Percentiles rank a stretch among this genome's conserved stretches.
phyloP scores from a whole-genome alignment of 2,113 vertebrate genomes.

The Turnix velox region DNA sequence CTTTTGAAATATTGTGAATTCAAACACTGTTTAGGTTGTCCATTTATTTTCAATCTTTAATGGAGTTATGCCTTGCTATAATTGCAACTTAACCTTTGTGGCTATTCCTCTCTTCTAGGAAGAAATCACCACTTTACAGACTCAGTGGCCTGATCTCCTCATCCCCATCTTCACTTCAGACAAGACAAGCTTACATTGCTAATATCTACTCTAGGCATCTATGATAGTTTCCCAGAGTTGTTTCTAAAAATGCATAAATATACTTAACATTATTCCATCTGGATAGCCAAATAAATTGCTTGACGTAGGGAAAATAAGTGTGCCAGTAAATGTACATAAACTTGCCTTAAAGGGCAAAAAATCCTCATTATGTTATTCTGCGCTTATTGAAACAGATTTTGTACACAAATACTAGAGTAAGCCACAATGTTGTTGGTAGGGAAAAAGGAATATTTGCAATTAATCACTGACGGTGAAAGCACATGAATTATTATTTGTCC shows the following conservation, averaged over 20 bases:
- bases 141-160: background rate
- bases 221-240: background rate
- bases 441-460: background rate
- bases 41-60: background rate
- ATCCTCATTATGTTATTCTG: background rate
- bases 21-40: fast-evolving
- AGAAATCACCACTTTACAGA: background rate
- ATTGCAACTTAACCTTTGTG: background rate
- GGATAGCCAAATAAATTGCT: background rate
- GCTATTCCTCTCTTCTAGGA: background rate
- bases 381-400: background rate
- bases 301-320: background rate
- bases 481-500: background rate
- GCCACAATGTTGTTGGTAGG: background rate
- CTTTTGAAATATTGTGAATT: background rate
- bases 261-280: background rate
- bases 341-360: background rate
- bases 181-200: background rate
- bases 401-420: background rate
- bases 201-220: background rate
- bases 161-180: background rate
- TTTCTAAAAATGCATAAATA: background rate
- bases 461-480: background rate
- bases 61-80: background rate
- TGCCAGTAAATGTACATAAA: background rate